Evolutionary conservation across 1,140 invertebrate genomes (phyloP), one percentile per base, ranked within the genome.

Genomic region (Drosophila nebulosa): DNA sequence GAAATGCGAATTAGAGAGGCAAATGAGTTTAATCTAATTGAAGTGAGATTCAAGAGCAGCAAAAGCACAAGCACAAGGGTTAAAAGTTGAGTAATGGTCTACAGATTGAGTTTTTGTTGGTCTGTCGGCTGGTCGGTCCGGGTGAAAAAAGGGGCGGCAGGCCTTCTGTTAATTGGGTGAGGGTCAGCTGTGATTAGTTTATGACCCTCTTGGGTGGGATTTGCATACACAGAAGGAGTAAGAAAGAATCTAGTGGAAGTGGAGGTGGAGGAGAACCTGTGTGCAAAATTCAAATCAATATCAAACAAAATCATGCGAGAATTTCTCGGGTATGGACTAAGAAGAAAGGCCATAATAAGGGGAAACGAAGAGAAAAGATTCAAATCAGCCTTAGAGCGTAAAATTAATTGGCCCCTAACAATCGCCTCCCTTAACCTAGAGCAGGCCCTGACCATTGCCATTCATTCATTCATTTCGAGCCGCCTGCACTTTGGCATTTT

Each of bases 21-120:
- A 79, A 79, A 85, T 73, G 73, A 69, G 77, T 77, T 86, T 85
- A 74, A 84, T 84, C 64, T 74, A 84, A 86, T 84, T 84, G 77
- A 86, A 86, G 81, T 68, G 77, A 30, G 52, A 65, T 68, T 69
- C 32, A 42, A 16, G 5, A 46, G 14, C 39, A 46, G 39, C 32
- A 42, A 16, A 4, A 46, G 14, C 39, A 46, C 16, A 18, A 60
- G 65, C 65, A 50, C 50, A 69, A 71, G 64, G 61, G 57, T 56
- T 64, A 60, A 46, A 63, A 26, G 50, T 59, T 26, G 55, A 62
- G 27, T 55, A 55, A 14, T 72, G 61, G 27, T 53, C 70, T 10
- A 46, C 39, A 46, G 69, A 69, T 74, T 74, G 69, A 74, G 52
- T 60, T 26, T 26, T 14, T n/a, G 64, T 58, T 36, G 22, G 6